These are phyloP conservation scores for Protonemura montana DNA, from an alignment of 2,888 invertebrate genomes.

Conservation along the genomic window DNA sequence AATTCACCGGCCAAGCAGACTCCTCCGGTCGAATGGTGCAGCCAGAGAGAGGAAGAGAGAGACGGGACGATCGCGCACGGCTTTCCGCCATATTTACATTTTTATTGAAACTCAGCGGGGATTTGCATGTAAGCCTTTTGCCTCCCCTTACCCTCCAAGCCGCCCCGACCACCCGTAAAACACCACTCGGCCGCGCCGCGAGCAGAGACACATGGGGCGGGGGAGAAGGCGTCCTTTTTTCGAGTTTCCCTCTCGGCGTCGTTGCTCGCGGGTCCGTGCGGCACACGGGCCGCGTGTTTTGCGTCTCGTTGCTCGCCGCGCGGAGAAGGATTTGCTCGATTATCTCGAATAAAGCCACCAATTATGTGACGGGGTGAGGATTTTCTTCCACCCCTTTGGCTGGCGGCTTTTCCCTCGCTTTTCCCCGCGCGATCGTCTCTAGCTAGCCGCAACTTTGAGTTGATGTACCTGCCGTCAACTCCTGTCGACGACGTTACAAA, in stretches of 20 bases:
- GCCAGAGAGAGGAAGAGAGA: not conserved
- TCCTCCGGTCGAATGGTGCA: not conserved
- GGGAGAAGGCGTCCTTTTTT: not conserved
- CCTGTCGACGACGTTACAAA: not conserved
- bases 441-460: not conserved
- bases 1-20: too few species aligned
- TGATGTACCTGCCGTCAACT: not conserved
- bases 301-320: not conserved
- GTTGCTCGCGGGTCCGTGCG: not conserved
- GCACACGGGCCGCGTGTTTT: not conserved
- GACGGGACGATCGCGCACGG: conserved; percentile 9
- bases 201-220: not conserved
- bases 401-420: too few species aligned
- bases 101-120: conserved; percentile 58
- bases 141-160: conserved; percentile 21
- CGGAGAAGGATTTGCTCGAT: not conserved
- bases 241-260: not conserved
- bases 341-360: conserved; percentile 12
- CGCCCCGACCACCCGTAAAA: conserved; percentile 30
- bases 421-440: not conserved
- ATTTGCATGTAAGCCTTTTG: conserved; percentile 50
- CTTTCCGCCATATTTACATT: conserved; percentile 60
- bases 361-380: not conserved
- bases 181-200: not conserved
- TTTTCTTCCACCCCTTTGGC: conserved; percentile 8